Percentiles rank a stretch among this genome's conserved stretches.
phyloP scores from a whole-genome alignment of 2,888 invertebrate species.

The Sinelater perroti region DNA sequence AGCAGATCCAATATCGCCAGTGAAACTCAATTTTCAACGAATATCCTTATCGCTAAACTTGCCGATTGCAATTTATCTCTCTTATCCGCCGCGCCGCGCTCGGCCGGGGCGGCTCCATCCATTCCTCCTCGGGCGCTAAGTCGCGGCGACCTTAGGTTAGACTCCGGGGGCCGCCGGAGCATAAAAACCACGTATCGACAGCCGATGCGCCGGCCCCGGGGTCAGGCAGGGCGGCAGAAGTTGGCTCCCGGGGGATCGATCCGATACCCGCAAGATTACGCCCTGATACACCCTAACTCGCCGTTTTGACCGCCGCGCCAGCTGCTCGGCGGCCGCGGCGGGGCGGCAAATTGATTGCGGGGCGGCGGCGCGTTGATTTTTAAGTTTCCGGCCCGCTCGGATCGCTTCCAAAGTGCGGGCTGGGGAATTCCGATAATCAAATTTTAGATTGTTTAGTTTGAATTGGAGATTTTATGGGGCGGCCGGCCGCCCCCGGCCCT shows the following conservation, averaged over 20 bases:
- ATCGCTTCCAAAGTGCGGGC: conserved; percentile 41
- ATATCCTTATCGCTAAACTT: conserved; percentile 30
- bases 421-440: conserved; percentile 43
- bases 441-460: conserved; percentile 40
- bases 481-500: too few species aligned
- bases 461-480: conserved; percentile 37
- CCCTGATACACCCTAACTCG: conserved; percentile 52
- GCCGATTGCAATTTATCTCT: conserved; percentile 30
- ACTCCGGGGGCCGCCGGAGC: too few species aligned
- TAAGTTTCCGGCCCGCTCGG: conserved; percentile 42
- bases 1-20: conserved; percentile 19
- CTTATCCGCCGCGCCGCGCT: conserved; percentile 20
- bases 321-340: conserved; percentile 43
- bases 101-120: conserved; percentile 21
- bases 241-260: conserved; percentile 47
- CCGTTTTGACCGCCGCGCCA: conserved; percentile 48
- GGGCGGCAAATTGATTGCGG: conserved; percentile 49
- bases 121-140: conserved; percentile 22
- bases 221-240: conserved; percentile 35
- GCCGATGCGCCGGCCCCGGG: conserved; percentile 37
- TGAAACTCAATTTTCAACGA: conserved; percentile 32
- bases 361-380: conserved; percentile 28
- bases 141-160: too few species aligned
- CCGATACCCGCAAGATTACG: conserved; percentile 49
- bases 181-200: conserved; percentile 40